Evolutionary conservation across 2,888 invertebrate species (phyloP).

Genomic region (Malthinus flaveolus): DNA sequence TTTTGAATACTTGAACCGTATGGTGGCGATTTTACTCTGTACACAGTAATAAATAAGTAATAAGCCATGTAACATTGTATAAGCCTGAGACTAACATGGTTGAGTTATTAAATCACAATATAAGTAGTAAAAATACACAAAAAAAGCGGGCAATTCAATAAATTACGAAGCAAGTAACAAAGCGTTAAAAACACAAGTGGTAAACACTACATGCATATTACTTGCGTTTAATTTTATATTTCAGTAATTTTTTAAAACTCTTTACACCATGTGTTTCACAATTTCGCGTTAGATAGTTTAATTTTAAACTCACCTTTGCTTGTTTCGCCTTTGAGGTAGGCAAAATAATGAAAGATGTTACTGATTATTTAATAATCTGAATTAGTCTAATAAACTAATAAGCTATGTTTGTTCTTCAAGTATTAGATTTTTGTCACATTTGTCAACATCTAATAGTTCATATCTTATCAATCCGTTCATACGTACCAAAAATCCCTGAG

Average conservation of each 20-base stretch:
- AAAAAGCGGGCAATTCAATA: neutral
- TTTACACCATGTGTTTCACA: neutral
- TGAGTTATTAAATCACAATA: too few relatives aligned
- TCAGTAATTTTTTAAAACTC: neutral
- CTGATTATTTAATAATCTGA: neutral
- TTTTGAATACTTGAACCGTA: too few relatives aligned
- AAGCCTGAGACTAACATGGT: too few relatives aligned
- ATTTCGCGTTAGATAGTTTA: too few relatives aligned
- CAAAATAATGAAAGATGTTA: slow-evolving; percentile 2
- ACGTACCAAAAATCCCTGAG: slow-evolving; percentile 62
- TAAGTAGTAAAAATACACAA: too few relatives aligned
- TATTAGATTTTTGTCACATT: neutral
- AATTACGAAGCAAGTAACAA: neutral
- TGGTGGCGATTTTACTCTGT: too few relatives aligned
- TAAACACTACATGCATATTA: neutral
- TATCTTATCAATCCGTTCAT: slow-evolving; percentile 11
- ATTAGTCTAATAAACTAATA: neutral
- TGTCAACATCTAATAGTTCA: neutral
- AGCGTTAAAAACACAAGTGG: neutral
- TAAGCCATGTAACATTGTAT: too few relatives aligned
- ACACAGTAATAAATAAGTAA: too few relatives aligned
- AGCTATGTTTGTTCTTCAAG: too few relatives aligned
- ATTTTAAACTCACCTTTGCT: slow-evolving; percentile 1
- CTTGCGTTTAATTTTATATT: neutral
- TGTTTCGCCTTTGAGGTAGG: slow-evolving; percentile 1